Evolutionary conservation across 2,113 vertebrate genomes (phyloP), one percentile per base, ranked within the genome.

Genomic region (Salvator merianae): DNA sequence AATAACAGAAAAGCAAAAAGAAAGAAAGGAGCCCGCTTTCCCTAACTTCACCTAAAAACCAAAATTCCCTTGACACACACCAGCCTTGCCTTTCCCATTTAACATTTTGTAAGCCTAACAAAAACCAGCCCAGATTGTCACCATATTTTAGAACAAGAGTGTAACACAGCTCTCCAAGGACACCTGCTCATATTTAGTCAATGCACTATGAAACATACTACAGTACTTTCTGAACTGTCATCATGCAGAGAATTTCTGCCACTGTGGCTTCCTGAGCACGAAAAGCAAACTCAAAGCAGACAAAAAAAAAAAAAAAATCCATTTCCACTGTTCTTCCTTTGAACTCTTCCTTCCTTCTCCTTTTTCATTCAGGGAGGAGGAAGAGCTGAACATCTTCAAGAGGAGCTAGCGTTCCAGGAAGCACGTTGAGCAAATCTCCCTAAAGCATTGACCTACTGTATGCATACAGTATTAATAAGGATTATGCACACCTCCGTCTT

Each of bases 61-160:
- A 59, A 59, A 59, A 53, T 50, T 50, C 14, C 16, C 14, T 16
- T 18, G 14, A 18, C 30, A 69, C 2, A 34, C 68, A 69, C 79
- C 81, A 90, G 26, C 63, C 14, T 78, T 30, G 90, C 90, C 82
- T 88, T 89, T 83, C 88, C 90, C 77, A 91, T 22, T 88, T 55
- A 70, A 77, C 12, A 20, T 22, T 82, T 53, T 63, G n/a, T 30
- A 77, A 80, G 47, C 20, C 93, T 88, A 87, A 65, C 43, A 73
- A 59, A 83, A 55, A 40, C 70, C 24, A 81, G 30, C 43, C 85
- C 76, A 80, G 59, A 74, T 88, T 83, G 65, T 53, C 7, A 5
- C 38, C 78, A 74, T 43, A 79, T 83, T 92, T 82, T 88, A 88
- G 68, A 91, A 82, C 72, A 77, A 68, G 65, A 55, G 83, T 2